phyloP scores from a whole-genome alignment of 1,140 invertebrate genomes.

The Oryctes rhinoceros region DNA sequence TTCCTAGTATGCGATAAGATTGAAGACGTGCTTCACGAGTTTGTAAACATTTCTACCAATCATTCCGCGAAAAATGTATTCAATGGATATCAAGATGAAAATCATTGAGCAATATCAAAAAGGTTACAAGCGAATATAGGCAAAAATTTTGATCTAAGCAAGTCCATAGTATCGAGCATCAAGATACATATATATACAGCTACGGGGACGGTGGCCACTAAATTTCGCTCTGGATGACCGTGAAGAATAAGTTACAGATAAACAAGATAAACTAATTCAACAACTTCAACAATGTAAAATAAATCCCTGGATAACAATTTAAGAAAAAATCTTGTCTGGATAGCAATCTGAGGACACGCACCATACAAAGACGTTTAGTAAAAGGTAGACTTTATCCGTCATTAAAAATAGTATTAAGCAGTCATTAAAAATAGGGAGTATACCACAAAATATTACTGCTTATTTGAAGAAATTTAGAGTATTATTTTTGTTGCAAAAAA shows the following conservation, averaged over 20 bases:
- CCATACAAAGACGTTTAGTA: background rate
- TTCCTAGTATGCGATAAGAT: background rate
- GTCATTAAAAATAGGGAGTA: background rate
- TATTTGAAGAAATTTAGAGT: no score
- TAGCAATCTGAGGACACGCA: conserved; percentile 5
- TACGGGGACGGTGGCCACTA: no score
- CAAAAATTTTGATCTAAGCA: background rate
- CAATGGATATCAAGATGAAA: background rate
- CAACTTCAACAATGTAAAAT: background rate
- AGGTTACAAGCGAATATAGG: background rate
- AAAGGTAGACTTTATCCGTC: background rate
- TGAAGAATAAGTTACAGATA: background rate
- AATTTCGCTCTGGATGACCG: no score
- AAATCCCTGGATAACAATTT: background rate
- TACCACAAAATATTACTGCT: background rate
- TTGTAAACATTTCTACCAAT: background rate
- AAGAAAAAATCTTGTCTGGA: background rate
- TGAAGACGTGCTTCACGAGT: background rate
- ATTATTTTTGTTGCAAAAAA: background rate
- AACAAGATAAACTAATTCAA: background rate
- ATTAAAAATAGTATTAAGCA: background rate
- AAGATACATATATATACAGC: no score
- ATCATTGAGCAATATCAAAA: background rate
- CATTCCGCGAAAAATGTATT: background rate
- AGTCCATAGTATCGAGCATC: no score